Evolutionary conservation across 2,797 vertebrate species (phyloP).

Genomic region (Halcyon badia): DNA sequence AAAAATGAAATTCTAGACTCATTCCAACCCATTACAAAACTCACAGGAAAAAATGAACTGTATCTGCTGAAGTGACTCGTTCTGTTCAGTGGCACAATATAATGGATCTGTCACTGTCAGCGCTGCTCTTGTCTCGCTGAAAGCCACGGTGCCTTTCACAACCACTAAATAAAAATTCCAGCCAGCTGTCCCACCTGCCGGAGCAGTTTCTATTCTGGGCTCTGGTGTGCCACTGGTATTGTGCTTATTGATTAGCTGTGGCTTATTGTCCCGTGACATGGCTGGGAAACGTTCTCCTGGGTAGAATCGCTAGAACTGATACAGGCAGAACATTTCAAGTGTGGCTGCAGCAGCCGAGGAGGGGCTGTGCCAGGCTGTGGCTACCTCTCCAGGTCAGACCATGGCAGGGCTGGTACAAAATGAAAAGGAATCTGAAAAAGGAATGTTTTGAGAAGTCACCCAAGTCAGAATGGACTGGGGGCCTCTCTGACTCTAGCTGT

Average conservation of each 20-base stretch:
- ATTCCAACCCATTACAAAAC: constrained; percentile 6
- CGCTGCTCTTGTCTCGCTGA: constrained; percentile 2
- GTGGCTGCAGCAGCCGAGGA: not conserved
- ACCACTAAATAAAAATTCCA: constrained; percentile 41
- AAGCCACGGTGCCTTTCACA: constrained; percentile 39
- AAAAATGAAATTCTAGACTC: not conserved
- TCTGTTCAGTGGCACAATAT: constrained; percentile 48
- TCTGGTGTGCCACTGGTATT: not conserved
- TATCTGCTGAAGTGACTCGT: not conserved
- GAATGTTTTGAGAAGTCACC: constrained; percentile 51
- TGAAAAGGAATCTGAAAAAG: constrained; percentile 29
- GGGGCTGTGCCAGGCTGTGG: not conserved
- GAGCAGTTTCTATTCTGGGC: constrained; percentile 40
- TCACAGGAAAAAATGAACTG: not conserved
- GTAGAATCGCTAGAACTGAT: not conserved
- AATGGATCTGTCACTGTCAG: constrained; percentile 66
- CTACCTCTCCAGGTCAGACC: not conserved
- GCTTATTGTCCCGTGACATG: not conserved
- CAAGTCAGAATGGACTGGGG: constrained; percentile 53
- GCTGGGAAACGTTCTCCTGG: not conserved
- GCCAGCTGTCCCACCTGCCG: constrained; percentile 65
- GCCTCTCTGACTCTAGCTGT: constrained; percentile 65
- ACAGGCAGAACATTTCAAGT: not conserved
- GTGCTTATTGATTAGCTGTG: constrained; percentile 28
- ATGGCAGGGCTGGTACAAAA: not conserved